A percentile compares a stretch with the other conserved stretches of the same genome.
These are phyloP conservation scores for Calonectris borealis DNA, from an alignment of 2,113 vertebrate genomes.

Conservation along the genomic window DNA sequence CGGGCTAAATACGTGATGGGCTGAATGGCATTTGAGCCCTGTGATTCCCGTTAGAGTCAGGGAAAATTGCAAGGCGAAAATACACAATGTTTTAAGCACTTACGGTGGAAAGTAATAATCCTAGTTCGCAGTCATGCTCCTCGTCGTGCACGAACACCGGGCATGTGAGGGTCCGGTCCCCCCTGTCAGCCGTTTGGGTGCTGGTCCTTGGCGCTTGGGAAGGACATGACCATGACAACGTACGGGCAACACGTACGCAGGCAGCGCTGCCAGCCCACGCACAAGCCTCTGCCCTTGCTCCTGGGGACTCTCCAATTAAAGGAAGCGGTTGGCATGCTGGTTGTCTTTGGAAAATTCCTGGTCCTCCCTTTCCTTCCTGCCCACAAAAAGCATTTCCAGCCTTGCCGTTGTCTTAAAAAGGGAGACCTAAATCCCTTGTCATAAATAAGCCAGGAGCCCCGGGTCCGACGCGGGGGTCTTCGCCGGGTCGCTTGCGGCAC, in stretches of 20 bases:
- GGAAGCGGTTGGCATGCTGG: not conserved
- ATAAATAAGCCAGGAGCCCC: not conserved
- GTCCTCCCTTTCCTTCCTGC: not conserved
- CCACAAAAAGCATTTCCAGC: not conserved
- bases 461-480: not conserved
- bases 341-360: constrained; percentile 1
- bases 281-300: not conserved
- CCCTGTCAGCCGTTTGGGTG: fast-evolving
- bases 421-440: not conserved
- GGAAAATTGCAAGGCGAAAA: not conserved
- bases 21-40: not conserved
- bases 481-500: not conserved
- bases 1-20: not conserved
- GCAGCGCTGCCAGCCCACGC: not conserved
- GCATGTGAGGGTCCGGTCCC: not conserved
- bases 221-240: not conserved
- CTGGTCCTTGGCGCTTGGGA: not conserved
- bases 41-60: not conserved
- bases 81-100: not conserved
- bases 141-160: fast-evolving
- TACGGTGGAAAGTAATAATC: not conserved
- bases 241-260: not conserved
- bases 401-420: not conserved
- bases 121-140: fast-evolving
- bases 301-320: not conserved